These are phyloP conservation scores for Lerista edwardsae DNA, from an alignment of 2,797 vertebrate species.

Conservation along the genomic window DNA sequence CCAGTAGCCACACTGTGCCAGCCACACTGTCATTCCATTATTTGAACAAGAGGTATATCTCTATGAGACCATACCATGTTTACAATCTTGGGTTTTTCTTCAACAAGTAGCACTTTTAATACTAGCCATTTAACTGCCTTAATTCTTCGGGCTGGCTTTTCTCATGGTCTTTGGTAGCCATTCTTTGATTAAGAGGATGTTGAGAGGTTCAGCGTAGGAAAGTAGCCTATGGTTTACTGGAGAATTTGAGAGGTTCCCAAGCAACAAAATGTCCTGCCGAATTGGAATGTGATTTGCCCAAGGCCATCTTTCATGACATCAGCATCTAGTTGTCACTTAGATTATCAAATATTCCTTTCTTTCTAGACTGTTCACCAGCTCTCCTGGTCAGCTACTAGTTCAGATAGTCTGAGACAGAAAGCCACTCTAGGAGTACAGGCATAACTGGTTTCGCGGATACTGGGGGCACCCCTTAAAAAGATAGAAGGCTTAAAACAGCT, in stretches of 20 bases:
- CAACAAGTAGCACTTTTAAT: not conserved
- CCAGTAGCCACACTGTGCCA: too few relatives aligned
- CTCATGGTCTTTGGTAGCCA: not conserved
- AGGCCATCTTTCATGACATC: not conserved
- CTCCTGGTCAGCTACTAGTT: too few relatives aligned
- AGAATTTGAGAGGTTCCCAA: not conserved
- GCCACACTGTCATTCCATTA: too few relatives aligned
- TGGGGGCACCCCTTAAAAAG: too few relatives aligned
- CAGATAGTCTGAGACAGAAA: too few relatives aligned
- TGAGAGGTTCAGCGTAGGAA: not conserved
- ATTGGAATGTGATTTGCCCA: not conserved
- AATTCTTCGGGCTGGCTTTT: too few relatives aligned
- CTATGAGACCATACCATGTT: too few relatives aligned
- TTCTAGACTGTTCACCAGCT: not conserved
- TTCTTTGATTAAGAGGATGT: not conserved
- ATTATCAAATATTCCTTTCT: not conserved
- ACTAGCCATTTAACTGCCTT: too few relatives aligned
- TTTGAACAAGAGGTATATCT: too few relatives aligned
- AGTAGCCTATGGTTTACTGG: not conserved
- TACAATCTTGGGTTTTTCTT: not conserved
- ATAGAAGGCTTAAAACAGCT: too few relatives aligned
- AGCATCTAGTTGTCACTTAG: not conserved
- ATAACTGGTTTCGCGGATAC: too few relatives aligned
- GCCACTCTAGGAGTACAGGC: too few relatives aligned
- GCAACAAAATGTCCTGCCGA: not conserved